Conservation (phyloP, 1,140 invertebrate genomes). For the Drosophila novamexicana region DNA sequence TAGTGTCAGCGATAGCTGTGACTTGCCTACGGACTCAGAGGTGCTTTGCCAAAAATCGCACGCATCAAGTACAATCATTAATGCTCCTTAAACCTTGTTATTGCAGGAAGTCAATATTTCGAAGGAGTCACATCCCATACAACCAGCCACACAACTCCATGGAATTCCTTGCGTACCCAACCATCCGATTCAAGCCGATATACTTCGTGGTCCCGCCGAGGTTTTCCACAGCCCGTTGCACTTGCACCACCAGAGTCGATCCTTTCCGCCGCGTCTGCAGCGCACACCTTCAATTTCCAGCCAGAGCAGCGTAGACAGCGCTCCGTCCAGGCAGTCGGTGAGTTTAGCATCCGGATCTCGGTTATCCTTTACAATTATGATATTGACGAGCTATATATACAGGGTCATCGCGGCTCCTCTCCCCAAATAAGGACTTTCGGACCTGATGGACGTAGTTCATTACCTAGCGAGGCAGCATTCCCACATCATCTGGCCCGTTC, state of each 20-base stretch:
- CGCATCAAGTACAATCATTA: neutral
- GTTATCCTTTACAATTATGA: neutral
- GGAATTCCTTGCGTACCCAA: constrained; percentile 52
- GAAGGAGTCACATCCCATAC: constrained; percentile 87
- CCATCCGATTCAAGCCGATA: constrained; percentile 73
- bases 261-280: constrained; percentile 85
- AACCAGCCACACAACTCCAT: constrained; percentile 84
- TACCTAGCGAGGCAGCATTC: constrained; percentile 77
- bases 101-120: constrained; percentile 88
- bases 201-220: constrained; percentile 74
- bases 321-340: constrained; percentile 88
- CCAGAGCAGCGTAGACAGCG: constrained; percentile 91
- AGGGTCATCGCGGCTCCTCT: constrained; percentile 90
- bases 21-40: constrained; percentile 82
- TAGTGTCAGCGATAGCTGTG: constrained; percentile 82
- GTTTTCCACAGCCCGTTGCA: constrained; percentile 81
- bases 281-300: constrained; percentile 92
- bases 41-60: constrained; percentile 33
- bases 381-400: neutral
- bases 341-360: constrained; percentile 39
- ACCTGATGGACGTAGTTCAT: constrained; percentile 87
- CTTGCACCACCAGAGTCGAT: constrained; percentile 83
- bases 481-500: constrained; percentile 86
- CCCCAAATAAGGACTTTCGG: constrained; percentile 91
- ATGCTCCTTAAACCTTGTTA: neutral